Base-by-base conservation (phyloP, 2,888 invertebrate species). In the Perithous albicinctus region DNA sequence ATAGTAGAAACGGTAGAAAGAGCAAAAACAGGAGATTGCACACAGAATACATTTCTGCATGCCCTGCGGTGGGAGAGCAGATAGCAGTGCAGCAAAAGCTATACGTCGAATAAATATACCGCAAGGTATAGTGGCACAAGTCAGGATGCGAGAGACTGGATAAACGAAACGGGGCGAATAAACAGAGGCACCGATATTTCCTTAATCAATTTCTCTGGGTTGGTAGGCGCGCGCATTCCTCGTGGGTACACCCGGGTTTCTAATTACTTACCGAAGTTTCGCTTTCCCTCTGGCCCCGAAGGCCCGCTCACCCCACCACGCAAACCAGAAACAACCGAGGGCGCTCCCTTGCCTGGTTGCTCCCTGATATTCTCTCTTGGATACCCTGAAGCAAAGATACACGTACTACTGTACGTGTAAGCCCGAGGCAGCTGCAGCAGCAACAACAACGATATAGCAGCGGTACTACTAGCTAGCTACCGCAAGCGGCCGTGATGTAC, bases 251-350 rank as follows among this genome's bases (percentile, higher is more conserved):
- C 23, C 73, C 67, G n/a, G 67, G 61, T 81, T 81, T 81, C 77
- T 81, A 78, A 81, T 81, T 81, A 81, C 81, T 81, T 78, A 81
- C 64, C 69, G 29, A 81, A 81, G 73, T 81, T 81, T 78, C 63
- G 73, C 78, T 38, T 74, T 74, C 46, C 26, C 72, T 43, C 51
- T 63, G 51, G 67, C 74, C 48, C 35, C 51, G 67, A 63, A 59
- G 26, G 15, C 35, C 48, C 54, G 10, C 18, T 41, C 43, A 15
- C 43, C 59, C 29, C 41, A 5, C 59, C 18, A n/a, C 69, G 75
- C 56, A 69, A 75, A 35, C 70, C 76, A 76, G 80, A 59, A 80
- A 70, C 64, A 72, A 76, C 76, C 70, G 41, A 35, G n/a, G 23
- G 75, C 56, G 7, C 48, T 46, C 29, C 32, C 76, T 66, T n/a